Percentiles rank a stretch among this genome's conserved stretches.
These are phyloP conservation scores for Octodonta nipae DNA, from an alignment of 2,888 invertebrate species.

Conservation along the genomic window DNA sequence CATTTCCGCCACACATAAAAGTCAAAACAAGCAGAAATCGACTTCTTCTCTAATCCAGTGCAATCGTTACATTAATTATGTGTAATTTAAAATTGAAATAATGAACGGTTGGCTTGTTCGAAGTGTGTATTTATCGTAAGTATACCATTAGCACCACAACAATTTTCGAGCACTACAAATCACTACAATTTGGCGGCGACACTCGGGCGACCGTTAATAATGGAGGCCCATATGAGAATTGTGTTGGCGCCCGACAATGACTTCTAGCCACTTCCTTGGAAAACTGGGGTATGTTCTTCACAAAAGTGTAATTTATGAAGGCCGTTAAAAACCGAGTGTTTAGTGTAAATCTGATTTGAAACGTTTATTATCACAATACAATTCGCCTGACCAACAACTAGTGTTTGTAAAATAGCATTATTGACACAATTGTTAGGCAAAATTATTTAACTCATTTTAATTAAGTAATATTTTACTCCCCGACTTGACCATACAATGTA, in stretches of 20 bases:
- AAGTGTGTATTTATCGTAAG: slow-evolving; percentile 33
- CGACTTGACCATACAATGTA: too few relatives aligned
- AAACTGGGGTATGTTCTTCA: too few relatives aligned
- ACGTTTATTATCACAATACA: too few relatives aligned
- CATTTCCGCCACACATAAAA: slow-evolving; percentile 6
- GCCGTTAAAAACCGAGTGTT: too few relatives aligned
- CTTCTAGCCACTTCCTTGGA: too few relatives aligned
- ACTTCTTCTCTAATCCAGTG: slow-evolving; percentile 5
- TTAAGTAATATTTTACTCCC: too few relatives aligned
- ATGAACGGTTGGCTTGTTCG: slow-evolving; percentile 26
- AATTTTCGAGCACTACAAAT: slow-evolving; percentile 28
- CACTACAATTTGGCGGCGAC: slow-evolving; percentile 35
- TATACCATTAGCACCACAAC: slow-evolving; percentile 31
- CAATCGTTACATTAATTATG: slow-evolving; percentile 30
- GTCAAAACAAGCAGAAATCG: slow-evolving; percentile 8
- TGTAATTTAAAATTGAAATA: slow-evolving; percentile 31
- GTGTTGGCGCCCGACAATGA: slow-evolving; percentile 20
- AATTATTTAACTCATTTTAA: too few relatives aligned
- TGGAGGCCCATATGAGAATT: slow-evolving; percentile 20
- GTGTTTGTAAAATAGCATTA: too few relatives aligned
- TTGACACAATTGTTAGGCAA: too few relatives aligned
- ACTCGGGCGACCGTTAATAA: slow-evolving; percentile 27
- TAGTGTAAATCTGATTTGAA: too few relatives aligned
- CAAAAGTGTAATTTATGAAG: too few relatives aligned
- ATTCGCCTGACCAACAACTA: too few relatives aligned